These are phyloP conservation scores for Nomada hirtipes DNA, from an alignment of 2,888 invertebrate genomes.

Conservation along the genomic window DNA sequence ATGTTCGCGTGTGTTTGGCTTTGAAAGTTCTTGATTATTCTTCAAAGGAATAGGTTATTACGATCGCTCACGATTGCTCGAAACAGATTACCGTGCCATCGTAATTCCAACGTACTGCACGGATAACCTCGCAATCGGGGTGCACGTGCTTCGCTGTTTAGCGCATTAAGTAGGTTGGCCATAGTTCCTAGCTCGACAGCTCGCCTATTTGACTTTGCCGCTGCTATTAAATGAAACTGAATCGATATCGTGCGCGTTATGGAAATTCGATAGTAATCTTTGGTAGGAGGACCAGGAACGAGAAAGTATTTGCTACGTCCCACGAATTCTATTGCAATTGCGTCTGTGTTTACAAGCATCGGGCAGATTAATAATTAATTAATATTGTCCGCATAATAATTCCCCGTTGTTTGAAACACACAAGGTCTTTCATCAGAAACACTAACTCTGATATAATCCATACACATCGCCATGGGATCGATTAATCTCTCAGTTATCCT, in stretches of 20 bases:
- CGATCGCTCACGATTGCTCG: conserved; percentile 30
- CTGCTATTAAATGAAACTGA: neutral
- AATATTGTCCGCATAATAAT: conserved; percentile 42
- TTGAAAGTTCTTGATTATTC: conserved; percentile 31
- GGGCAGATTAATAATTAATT: conserved; percentile 41
- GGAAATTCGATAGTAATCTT: neutral
- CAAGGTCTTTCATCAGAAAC: conserved; percentile 35
- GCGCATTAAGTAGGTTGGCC: conserved; percentile 54
- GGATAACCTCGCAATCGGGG: conserved; percentile 62
- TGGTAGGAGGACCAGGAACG: neutral
- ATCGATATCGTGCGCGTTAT: conserved; percentile 20
- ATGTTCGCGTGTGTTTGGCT: conserved; percentile 15
- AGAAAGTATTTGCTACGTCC: neutral
- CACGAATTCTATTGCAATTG: neutral
- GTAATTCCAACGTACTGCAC: conserved; percentile 53
- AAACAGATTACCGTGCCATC: conserved; percentile 54
- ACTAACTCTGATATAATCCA: conserved; percentile 47
- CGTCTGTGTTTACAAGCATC: neutral
- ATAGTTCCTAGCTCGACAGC: conserved; percentile 46
- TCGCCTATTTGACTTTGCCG: conserved; percentile 51
- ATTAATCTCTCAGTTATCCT: conserved; percentile 65
- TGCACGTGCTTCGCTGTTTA: conserved; percentile 55
- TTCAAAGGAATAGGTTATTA: conserved; percentile 49
- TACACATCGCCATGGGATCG: conserved; percentile 51
- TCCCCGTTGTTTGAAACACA: conserved; percentile 27